phyloP scores from a whole-genome alignment of 2,113 vertebrate genomes.

The Pygoscelis antarcticus region DNA sequence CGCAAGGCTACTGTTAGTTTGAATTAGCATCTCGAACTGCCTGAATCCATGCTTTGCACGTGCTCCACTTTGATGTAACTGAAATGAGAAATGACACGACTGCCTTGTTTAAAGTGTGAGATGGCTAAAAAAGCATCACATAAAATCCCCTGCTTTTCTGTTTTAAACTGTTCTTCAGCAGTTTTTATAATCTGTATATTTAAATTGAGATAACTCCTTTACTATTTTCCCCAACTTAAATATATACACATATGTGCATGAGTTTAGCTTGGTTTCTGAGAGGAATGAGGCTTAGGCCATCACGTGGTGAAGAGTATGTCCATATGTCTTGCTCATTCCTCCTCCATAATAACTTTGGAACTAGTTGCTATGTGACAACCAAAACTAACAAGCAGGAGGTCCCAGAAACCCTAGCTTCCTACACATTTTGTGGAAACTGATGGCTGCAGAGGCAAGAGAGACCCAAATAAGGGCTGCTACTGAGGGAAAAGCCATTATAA shows the following conservation, averaged over 20 bases:
- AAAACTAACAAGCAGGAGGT: background rate
- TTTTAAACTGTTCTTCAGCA: background rate
- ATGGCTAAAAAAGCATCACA: background rate
- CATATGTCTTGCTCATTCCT: background rate
- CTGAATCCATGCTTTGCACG: background rate
- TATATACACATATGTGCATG: background rate
- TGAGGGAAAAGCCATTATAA: background rate
- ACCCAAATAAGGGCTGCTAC: background rate
- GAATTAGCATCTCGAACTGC: background rate
- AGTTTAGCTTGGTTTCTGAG: background rate
- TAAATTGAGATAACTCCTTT: background rate
- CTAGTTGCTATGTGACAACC: background rate
- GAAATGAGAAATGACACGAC: background rate
- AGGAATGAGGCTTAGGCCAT: background rate
- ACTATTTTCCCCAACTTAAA: background rate
- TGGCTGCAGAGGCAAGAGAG: background rate
- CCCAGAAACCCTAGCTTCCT: background rate
- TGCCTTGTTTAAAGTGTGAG: background rate
- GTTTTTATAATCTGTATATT: conserved; percentile 13
- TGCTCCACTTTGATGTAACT: background rate
- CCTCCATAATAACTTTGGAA: background rate
- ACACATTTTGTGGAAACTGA: background rate
- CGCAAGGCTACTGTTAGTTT: background rate
- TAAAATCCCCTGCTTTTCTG: background rate
- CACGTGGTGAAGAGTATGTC: background rate